phyloP scores from a whole-genome alignment of 2,797 vertebrate genomes.

The Danio albolineatus region DNA sequence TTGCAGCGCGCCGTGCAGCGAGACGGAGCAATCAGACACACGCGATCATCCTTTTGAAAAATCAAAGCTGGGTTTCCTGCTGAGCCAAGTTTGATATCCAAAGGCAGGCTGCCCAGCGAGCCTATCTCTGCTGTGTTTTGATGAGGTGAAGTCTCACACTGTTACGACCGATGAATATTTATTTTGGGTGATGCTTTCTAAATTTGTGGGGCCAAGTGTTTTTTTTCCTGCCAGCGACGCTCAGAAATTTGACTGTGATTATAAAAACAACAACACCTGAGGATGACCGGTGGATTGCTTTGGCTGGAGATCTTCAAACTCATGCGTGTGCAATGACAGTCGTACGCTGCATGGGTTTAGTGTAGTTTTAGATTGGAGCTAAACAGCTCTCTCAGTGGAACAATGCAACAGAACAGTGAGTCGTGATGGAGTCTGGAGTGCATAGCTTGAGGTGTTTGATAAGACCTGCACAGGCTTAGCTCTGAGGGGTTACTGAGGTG shows the following conservation, averaged over 20 bases:
- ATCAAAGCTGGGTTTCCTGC: constrained; percentile 47
- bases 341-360: neutral
- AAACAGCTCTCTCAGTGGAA: constrained; percentile 40
- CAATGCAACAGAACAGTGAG: constrained; percentile 29
- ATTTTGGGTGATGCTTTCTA: constrained; percentile 29
- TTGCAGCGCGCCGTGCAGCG: constrained; percentile 18
- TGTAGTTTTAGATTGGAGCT: constrained; percentile 4
- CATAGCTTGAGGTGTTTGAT: constrained; percentile 46
- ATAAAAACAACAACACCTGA: neutral
- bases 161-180: constrained; percentile 33
- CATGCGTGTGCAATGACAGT: neutral
- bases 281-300: neutral
- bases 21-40: constrained; percentile 49
- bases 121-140: constrained; percentile 41
- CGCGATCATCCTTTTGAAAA: constrained; percentile 46
- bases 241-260: neutral
- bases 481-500: constrained; percentile 45
- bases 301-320: neutral
- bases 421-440: constrained; percentile 40
- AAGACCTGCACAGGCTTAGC: constrained; percentile 49
- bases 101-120: constrained; percentile 29
- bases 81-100: constrained; percentile 38
- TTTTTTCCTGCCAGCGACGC: neutral
- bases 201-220: neutral
- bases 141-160: constrained; percentile 37